Conservation (phyloP, 2,888 invertebrate species). For the Brachypterus glaber region DNA sequence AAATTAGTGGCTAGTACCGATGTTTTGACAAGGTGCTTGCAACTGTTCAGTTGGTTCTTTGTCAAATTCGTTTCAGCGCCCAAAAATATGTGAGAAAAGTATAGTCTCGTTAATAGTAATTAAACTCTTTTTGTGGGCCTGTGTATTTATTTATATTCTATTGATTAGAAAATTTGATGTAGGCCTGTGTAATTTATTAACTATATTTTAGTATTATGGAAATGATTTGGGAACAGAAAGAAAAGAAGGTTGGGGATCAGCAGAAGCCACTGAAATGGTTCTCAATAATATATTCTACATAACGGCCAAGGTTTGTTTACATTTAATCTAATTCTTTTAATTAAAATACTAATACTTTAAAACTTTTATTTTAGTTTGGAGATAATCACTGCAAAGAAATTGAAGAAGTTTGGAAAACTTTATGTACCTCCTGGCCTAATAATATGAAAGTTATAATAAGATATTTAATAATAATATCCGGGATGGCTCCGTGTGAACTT, state of each 20-base stretch:
- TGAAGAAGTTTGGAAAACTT: slow-evolving; percentile 91
- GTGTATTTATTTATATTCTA: too few species aligned
- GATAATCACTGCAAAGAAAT: slow-evolving; percentile 93
- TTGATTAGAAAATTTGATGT: too few species aligned
- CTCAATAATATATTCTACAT: slow-evolving; percentile 97
- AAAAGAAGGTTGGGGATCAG: slow-evolving; percentile 94
- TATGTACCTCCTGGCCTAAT: slow-evolving; percentile 94
- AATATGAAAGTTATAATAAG: slow-evolving; percentile 94
- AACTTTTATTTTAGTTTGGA: slow-evolving; percentile 63
- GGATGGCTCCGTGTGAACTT: slow-evolving; percentile 93
- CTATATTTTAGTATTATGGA: slow-evolving; percentile 40
- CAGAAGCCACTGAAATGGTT: slow-evolving; percentile 99
- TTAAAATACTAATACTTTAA: too few species aligned
- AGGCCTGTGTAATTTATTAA: not conserved
- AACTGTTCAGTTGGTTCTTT: too few species aligned
- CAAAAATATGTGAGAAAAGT: too few species aligned
- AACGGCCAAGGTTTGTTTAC: slow-evolving; percentile 79
- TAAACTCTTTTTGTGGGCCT: too few species aligned
- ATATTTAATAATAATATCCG: slow-evolving; percentile 91
- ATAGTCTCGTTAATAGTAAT: too few species aligned
- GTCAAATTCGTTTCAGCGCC: too few species aligned
- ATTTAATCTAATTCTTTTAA: not conserved
- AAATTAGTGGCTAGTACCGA: too few species aligned
- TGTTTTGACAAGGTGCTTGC: too few species aligned
- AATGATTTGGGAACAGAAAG: slow-evolving; percentile 46